phyloP scores from a whole-genome alignment of 2,113 vertebrate species.

The Megaleporinus macrocephalus region DNA sequence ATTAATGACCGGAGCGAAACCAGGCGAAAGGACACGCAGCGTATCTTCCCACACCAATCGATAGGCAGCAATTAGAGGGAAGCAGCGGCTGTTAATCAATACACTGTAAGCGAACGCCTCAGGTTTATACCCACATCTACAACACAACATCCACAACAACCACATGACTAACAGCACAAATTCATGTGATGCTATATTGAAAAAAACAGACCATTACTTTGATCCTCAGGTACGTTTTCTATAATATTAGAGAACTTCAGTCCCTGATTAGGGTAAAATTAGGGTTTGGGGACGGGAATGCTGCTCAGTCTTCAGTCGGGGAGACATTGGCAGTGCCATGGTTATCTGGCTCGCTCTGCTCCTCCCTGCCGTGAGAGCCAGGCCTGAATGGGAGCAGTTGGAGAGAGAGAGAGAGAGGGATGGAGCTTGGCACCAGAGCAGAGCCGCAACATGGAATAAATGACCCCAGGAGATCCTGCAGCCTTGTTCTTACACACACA shows the following conservation, averaged over 20 bases:
- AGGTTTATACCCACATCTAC: neutral
- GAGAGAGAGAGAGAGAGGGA: conserved; percentile 15
- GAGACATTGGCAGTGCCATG: neutral
- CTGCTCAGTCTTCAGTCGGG: neutral
- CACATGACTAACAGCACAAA: too few species aligned
- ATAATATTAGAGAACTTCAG: neutral
- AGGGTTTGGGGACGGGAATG: neutral
- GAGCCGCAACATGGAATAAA: conserved; percentile 23
- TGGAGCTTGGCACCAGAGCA: conserved; percentile 1
- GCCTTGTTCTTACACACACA: neutral
- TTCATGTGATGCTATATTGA: neutral
- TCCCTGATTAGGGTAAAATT: neutral
- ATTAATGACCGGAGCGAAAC: conserved; percentile 26
- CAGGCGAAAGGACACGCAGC: conserved; percentile 9
- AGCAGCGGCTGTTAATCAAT: conserved; percentile 6
- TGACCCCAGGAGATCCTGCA: neutral
- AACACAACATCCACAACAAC: too few species aligned
- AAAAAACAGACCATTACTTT: too few species aligned
- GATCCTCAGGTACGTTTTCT: neutral
- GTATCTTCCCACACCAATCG: conserved; percentile 21
- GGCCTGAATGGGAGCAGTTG: conserved; percentile 6
- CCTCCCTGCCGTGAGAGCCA: conserved; percentile 4
- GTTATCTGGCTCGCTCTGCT: neutral
- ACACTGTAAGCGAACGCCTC: neutral
- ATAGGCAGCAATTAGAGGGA: conserved; percentile 50